A percentile compares a stretch with the other conserved stretches of the same genome.
Evolutionary conservation across 1,140 invertebrate species (phyloP).

Genomic region (Kradibia gibbosae): DNA sequence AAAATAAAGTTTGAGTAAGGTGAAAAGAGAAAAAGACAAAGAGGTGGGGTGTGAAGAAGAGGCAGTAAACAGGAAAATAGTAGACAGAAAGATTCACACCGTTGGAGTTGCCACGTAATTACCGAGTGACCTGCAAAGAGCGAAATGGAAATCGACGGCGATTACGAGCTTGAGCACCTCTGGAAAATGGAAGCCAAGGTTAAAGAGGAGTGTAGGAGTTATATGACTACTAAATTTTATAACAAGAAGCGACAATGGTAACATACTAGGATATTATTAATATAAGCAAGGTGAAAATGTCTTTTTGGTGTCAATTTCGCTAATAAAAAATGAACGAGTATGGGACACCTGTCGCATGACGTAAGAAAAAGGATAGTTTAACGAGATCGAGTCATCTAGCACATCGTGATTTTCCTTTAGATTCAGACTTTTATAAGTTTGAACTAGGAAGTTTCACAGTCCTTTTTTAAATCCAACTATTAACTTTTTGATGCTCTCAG

Average conservation of each 20-base stretch:
- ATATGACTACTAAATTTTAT: neutral
- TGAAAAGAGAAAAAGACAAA: neutral
- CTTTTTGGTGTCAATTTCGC: conserved; percentile 1
- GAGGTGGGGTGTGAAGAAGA: neutral
- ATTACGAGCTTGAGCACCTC: conserved; percentile 14
- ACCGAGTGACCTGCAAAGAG: conserved; percentile 27
- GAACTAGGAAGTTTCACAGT: no score
- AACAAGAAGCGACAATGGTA: neutral
- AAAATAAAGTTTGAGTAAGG: neutral
- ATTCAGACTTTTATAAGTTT: no score
- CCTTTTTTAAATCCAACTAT: no score
- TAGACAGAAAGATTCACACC: neutral
- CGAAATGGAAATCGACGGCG: conserved; percentile 22
- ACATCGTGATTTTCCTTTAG: no score
- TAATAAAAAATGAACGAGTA: neutral
- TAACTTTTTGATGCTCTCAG: no score
- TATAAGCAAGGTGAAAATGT: neutral
- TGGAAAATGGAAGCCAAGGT: neutral
- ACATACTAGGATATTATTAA: conserved; percentile 21
- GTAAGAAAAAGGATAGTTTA: neutral
- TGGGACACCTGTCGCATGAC: conserved; percentile 28
- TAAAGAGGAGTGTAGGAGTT: neutral
- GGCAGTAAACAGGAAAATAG: neutral
- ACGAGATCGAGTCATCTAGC: neutral
- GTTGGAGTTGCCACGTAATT: conserved; percentile 41